Conservation (phyloP, 1,140 invertebrate species). For the Pollicipes pollicipes region DNA sequence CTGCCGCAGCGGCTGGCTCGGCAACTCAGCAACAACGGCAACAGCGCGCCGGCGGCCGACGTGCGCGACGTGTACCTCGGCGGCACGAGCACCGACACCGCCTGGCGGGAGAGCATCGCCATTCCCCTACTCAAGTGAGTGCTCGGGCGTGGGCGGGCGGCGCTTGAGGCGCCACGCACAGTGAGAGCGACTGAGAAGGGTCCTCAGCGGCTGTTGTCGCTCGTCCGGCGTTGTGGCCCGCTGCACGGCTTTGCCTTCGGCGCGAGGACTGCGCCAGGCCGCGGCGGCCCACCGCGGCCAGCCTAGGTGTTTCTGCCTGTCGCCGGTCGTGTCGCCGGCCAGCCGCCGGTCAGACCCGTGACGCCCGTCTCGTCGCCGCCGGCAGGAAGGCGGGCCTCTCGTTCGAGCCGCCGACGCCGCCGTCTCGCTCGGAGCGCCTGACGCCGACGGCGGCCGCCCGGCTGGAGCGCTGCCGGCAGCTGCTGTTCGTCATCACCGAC, state of each 20-base stretch:
- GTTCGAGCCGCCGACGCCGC: constrained; percentile 20
- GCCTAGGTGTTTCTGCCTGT: too few species aligned
- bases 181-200: too few species aligned
- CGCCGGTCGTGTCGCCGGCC: too few species aligned
- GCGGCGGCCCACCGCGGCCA: too few species aligned
- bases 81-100: constrained; percentile 31
- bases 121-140: constrained; percentile 39
- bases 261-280: too few species aligned
- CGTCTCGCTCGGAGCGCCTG: constrained; percentile 25
- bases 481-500: constrained; percentile 69
- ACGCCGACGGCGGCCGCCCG: constrained; percentile 40
- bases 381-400: constrained; percentile 21
- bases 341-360: too few species aligned
- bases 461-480: constrained; percentile 47
- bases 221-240: too few species aligned
- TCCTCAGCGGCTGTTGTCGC: too few species aligned
- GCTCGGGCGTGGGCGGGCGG: constrained; percentile 36
- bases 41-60: neutral
- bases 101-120: constrained; percentile 38
- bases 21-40: neutral
- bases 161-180: too few species aligned
- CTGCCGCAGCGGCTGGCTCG: neutral
- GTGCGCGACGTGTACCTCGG: constrained; percentile 36
- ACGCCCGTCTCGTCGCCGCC: constrained; percentile 35
- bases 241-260: too few species aligned